These are phyloP conservation scores for Chondrosia reniformis DNA, from an alignment of 37 sponge, comb jelly and placozoan genomes.

Conservation along the genomic window DNA sequence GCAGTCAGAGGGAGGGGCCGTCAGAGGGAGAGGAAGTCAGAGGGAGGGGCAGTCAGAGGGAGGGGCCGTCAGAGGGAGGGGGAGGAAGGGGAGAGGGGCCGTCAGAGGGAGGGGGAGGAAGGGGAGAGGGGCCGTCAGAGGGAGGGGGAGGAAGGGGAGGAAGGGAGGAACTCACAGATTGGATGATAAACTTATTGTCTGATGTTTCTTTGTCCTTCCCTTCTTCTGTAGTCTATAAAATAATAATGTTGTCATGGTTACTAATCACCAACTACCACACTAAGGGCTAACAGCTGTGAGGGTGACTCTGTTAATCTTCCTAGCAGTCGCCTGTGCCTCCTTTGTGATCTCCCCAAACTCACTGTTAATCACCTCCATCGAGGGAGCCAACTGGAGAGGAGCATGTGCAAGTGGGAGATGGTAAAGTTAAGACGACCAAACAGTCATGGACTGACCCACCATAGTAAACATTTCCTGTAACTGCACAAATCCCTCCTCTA, in stretches of 20 bases:
- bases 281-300: slow-evolving; percentile 31
- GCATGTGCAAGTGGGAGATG: neutral
- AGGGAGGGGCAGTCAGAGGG: neutral
- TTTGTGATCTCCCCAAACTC: slow-evolving; percentile 25
- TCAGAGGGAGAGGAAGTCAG: neutral
- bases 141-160: neutral
- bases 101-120: neutral
- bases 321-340: slow-evolving; percentile 50
- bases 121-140: neutral
- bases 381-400: slow-evolving; percentile 42
- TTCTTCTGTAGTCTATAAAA: neutral
- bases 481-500: slow-evolving; percentile 58
- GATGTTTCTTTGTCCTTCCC: neutral
- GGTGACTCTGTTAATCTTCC: slow-evolving; percentile 58
- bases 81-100: slow-evolving; percentile 10
- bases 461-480: slow-evolving; percentile 76
- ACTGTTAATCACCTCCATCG: slow-evolving; percentile 17
- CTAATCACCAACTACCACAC: neutral
- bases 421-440: neutral
- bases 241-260: neutral
- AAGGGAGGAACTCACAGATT: slow-evolving; percentile 1
- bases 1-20: neutral
- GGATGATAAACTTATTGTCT: neutral
- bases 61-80: neutral
- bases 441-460: slow-evolving; percentile 30